Evolutionary conservation across 2,113 vertebrate species (phyloP).

Genomic region (Ctenomys sociabilis): DNA sequence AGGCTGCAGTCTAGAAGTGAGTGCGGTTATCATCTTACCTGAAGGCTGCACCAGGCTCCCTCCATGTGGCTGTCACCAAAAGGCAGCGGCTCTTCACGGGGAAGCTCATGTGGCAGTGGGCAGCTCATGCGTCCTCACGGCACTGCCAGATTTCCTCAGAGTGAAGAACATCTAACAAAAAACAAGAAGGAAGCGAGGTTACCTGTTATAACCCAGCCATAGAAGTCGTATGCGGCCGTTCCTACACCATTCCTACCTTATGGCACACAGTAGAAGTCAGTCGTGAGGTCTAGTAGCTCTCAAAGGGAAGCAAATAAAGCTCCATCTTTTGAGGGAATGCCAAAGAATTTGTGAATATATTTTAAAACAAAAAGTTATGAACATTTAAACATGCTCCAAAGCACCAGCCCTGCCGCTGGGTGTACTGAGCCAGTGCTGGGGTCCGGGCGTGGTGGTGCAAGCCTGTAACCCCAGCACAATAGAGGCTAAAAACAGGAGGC

Average conservation of each 20-base stretch:
- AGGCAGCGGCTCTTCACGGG: neutral
- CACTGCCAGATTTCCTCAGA: neutral
- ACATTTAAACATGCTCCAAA: neutral
- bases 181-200: neutral
- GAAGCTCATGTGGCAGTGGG: neutral
- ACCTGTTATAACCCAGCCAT: neutral
- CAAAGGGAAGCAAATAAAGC: neutral
- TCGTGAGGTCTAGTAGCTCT: neutral
- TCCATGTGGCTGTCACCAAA: neutral
- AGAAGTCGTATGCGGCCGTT: neutral
- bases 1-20: neutral
- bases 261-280: neutral
- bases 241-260: neutral
- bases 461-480: too few relatives aligned
- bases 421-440: too few relatives aligned
- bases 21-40: neutral
- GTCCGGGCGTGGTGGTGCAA: too few relatives aligned
- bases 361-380: neutral
- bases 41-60: neutral
- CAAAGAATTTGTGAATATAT: neutral
- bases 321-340: neutral
- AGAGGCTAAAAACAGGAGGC: too few relatives aligned
- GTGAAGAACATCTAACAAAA: neutral
- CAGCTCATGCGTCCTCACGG: neutral
- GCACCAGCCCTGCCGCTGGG: too few relatives aligned